Conservation (phyloP, 2,888 invertebrate genomes). For the Lottia scabra region DNA sequence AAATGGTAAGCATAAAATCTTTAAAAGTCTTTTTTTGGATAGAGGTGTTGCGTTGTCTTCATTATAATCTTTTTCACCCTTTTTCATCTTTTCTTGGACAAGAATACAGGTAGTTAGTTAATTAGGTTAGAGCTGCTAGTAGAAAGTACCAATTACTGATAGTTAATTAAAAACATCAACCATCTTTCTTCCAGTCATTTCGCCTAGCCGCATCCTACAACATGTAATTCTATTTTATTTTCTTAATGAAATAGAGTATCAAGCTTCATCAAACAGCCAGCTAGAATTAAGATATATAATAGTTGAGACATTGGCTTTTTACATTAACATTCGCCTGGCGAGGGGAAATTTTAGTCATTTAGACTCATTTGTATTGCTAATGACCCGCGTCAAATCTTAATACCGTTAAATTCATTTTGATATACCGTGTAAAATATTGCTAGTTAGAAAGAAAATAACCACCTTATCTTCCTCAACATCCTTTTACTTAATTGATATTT, state of each 20-base stretch:
- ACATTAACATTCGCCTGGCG: not conserved
- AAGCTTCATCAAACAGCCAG: not conserved
- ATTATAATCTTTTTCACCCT: too few relatives aligned
- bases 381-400: not conserved
- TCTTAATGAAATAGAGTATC: conserved; percentile 4
- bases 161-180: conserved; percentile 3
- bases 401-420: not conserved
- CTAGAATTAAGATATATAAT: not conserved
- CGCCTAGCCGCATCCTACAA: not conserved
- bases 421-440: too few relatives aligned
- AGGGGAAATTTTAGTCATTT: not conserved
- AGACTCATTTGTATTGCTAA: not conserved
- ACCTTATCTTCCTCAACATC: too few relatives aligned
- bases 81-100: too few relatives aligned
- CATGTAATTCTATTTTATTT: conserved; percentile 5
- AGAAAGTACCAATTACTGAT: not conserved
- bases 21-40: too few relatives aligned
- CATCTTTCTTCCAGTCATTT: not conserved
- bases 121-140: not conserved
- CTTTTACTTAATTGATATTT: too few relatives aligned
- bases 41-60: too few relatives aligned
- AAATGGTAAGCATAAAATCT: too few relatives aligned
- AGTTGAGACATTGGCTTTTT: not conserved
- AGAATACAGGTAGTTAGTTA: too few relatives aligned
- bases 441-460: too few relatives aligned